Percentiles rank a stretch among this genome's conserved stretches.
Conservation (phyloP, 2,797 vertebrate species). For the Phrynocephalus forsythii region DNA sequence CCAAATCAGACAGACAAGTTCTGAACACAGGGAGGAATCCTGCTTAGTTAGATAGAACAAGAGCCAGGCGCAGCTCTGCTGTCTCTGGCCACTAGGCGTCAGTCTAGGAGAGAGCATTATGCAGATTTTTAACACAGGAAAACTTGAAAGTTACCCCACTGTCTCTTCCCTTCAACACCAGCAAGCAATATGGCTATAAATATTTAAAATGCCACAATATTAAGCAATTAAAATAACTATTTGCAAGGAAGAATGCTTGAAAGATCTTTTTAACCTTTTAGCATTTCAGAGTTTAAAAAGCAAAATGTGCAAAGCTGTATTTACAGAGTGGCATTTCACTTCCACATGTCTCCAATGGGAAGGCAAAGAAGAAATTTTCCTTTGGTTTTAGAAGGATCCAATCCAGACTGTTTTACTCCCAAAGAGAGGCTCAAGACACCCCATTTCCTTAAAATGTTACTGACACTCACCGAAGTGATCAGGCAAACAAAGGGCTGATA, state of each 20-base stretch:
- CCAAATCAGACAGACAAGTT: background rate
- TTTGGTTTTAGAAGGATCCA: accelerated
- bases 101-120: slow-evolving; percentile 73
- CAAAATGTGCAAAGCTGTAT: slow-evolving; percentile 50
- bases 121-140: background rate
- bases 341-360: slow-evolving; percentile 35
- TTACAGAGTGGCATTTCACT: slow-evolving; percentile 60
- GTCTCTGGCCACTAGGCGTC: slow-evolving; percentile 78
- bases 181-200: slow-evolving; percentile 43
- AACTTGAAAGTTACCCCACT: accelerated
- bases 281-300: slow-evolving; percentile 52
- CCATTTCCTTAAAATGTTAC: background rate
- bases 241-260: slow-evolving; percentile 54
- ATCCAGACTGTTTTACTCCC: background rate
- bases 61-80: accelerated
- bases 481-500: background rate
- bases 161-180: slow-evolving; percentile 50
- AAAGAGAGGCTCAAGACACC: background rate
- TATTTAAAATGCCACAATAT: slow-evolving; percentile 71
- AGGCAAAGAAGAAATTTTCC: background rate
- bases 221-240: slow-evolving; percentile 69
- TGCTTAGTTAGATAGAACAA: background rate
- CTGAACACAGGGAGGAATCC: background rate
- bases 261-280: slow-evolving; percentile 59
- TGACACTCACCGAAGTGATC: background rate